Evolutionary conservation across 2,888 invertebrate genomes (phyloP), one percentile per base, ranked within the genome.

Genomic region (Sipha maydis): DNA sequence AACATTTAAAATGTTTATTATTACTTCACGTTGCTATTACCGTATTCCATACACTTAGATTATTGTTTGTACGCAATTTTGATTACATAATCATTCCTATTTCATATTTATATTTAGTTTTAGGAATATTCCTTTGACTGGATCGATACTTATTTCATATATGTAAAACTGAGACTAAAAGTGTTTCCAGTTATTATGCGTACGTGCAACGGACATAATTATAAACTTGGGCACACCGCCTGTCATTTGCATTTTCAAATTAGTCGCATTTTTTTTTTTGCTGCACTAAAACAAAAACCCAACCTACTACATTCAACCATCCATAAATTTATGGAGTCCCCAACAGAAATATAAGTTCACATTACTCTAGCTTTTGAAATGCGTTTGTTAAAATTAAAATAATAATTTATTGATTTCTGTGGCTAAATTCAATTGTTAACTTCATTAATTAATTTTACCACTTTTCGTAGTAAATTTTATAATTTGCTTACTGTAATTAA

Each of bases 171-270:
- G 28, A 56, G 34, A 75, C 83, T 56, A 28, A 85, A 77, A 77
- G 48, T 69, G 77, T 85, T 67, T 67, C 41, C 41, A 67, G 78
- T 86, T 56, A 28, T 83, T 54, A 85, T 78, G 31, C 54, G 25
- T 79, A 78, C 78, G 86, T 56, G 86, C 56, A 38, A 25, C 56
- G 73, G 86, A 56, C 86, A 86, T 61, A 73, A 85, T 77, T 75
- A 78, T 86, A 79, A 86, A 86, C 79, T 85, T 85, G 48, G 41
- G 34, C 34, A 28, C 73, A 38, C 34, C 41, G 41, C 38, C 79
- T 79, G 86, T 79, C 86, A 86, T 86, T 86, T 79, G 79, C 86
- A 86, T 86, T 86, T 80, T 38, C 56, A 80, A 86, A 86, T 80
- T 86, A 86, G 79, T 73, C 9, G 56, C 7, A n/a, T 71, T 69